Base-by-base conservation (phyloP, 1,140 invertebrate genomes). In the Hesperophylax magnus region DNA sequence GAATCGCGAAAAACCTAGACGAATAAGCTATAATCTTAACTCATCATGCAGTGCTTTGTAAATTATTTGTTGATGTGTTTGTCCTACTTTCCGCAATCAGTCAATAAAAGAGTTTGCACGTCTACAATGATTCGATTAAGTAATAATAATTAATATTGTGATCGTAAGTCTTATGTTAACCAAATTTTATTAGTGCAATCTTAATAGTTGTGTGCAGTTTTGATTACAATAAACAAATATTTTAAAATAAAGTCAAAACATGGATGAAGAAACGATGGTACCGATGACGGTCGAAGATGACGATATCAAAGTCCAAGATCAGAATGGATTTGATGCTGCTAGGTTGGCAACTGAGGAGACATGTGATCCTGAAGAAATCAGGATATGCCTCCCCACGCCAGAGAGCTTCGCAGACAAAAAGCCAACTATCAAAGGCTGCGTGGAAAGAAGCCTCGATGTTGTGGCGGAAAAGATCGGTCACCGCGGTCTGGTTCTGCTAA, bases 241-340 rank as follows among this genome's bases (percentile, higher is more conserved):
- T 34, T 47, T 2, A 14, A 47, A 2, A 14, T 61, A 14, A 20
- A 24, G 24, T 22, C 24, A 22, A 22, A 22, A 24, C 18, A 67
- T 67, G 63, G 24, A 67, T 15, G 15, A 8, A 18, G 11, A 22
- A 31, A 67, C 17, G 22, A 72, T 72, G 69, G 20, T 52, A 18
- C 69, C 34, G 17, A n/a, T 53, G 9, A 52, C 20, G 7, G 39
- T 58, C 6, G 72, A 60, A 56, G 52, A 75, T 3, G 52, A 56
- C 1, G 54, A 75, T 3, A 31, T 24, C 20, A 75, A 34, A 58
- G 53, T 54, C 17, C 52, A 31, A 20, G n/a, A 58, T 14, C 14
- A 56, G 11, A 75, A 75, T n/a, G 72, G 72, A n/a, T 34, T 75
- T 15, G 72, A 75, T 27, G 27, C 15, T n/a, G 18, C 52, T 60